phyloP scores from a whole-genome alignment of 2,888 invertebrate genomes.

The Morpho deidamia region DNA sequence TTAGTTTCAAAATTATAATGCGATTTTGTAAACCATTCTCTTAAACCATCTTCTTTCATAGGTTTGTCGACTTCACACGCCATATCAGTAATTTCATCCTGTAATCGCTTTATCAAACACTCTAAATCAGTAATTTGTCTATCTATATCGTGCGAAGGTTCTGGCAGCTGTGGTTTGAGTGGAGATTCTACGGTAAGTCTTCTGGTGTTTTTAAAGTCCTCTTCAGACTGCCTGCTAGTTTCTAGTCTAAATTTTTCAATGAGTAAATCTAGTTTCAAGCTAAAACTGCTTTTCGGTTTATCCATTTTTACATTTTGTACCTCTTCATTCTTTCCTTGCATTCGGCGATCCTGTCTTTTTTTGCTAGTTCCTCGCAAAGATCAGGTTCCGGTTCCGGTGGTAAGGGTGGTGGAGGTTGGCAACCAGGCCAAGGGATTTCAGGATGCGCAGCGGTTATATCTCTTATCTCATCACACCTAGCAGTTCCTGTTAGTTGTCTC shows the following conservation, averaged over 20 bases:
- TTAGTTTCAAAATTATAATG: neutral
- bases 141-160: constrained; percentile 36
- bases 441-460: constrained; percentile 29
- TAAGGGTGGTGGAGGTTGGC: constrained; percentile 36
- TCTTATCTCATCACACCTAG: constrained; percentile 41
- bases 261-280: constrained; percentile 27
- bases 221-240: constrained; percentile 23
- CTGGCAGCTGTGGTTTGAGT: constrained; percentile 15
- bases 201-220: constrained; percentile 29
- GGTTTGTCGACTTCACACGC: constrained; percentile 25
- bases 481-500: constrained; percentile 34
- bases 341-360: constrained; percentile 30
- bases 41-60: constrained; percentile 1
- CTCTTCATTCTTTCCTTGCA: constrained; percentile 46
- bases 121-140: constrained; percentile 47
- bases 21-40: constrained; percentile 2
- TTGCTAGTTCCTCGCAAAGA: constrained; percentile 42
- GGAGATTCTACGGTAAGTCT: constrained; percentile 30
- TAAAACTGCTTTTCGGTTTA: constrained; percentile 12
- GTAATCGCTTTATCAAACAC: constrained; percentile 39
- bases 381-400: constrained; percentile 39
- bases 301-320: constrained; percentile 45
- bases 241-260: constrained; percentile 34
- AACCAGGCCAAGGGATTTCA: constrained; percentile 39
- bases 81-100: constrained; percentile 46